Evolutionary conservation across 2,888 invertebrate genomes (phyloP), one percentile per base, ranked within the genome.

Genomic region (Mythimna vitellina): DNA sequence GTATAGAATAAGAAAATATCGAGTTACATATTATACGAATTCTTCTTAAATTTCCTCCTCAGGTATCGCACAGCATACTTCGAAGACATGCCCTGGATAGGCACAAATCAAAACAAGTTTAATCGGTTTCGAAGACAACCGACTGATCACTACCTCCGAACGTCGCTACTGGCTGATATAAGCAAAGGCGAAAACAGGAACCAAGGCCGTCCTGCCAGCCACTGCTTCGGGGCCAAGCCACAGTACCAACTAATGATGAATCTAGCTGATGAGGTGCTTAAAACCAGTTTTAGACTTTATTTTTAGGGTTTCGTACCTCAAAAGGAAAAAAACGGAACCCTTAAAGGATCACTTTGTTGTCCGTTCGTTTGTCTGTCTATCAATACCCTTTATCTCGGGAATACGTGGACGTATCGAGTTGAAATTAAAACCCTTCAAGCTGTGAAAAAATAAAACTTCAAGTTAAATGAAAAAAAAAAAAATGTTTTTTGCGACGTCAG

Each of bases 31-130:
- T n/a, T 8, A 51, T 8, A 51, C 22, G 4, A 6, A 54, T 25
- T 25, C 14, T 2, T 3, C 3, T 56, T 29, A 29, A 56, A 29
- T 56, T 4, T 29, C 3, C 57, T 14, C 78, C 5, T 6, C 46
- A 95, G 95, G 0, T 97, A 97, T 87, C 96, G 97, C 46, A 98
- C 98, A 4, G 98, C 98, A 0, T 99, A 98, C 92, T 98, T 98
- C 85, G 99, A 99, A 90, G 99, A 99, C 90, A 97, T 97, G 81
- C 98, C 98, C 0, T 94, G 96, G 86, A 97, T 98, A 20, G 99
- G 99, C 0, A 98, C 98, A 0, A 99, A 99, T 90, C 98, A 98
- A 1, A 98, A 98, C 92, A 97, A 99, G n/a, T 96, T 99, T 89
- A 98, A 98, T 84, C 99, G 99, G 0, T 99, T 99, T 91, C 88